These are phyloP conservation scores for Sus cebifrons DNA, from an alignment of 2,797 vertebrate genomes.

Conservation along the genomic window DNA sequence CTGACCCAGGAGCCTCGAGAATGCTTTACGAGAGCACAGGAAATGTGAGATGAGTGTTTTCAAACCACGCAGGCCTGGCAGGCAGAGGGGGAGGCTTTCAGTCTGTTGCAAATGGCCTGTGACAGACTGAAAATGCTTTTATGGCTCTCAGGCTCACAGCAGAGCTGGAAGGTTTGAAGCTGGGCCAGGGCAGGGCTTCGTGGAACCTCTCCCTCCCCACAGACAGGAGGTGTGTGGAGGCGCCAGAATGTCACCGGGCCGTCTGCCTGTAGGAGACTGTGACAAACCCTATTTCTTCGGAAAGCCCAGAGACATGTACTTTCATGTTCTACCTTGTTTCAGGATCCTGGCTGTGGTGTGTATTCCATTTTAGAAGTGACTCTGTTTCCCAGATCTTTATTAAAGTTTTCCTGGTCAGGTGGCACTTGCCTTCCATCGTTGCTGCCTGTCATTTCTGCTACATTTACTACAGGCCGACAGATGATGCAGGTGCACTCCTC, in stretches of 20 bases:
- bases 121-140: not conserved
- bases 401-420: not conserved
- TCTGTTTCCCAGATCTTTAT: not conserved
- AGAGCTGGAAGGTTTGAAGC: not conserved
- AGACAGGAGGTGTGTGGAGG: not conserved
- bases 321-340: not conserved
- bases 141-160: not conserved
- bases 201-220: not conserved
- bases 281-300: not conserved
- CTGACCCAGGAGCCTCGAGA: not conserved
- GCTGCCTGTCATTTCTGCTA: not conserved
- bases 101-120: not conserved
- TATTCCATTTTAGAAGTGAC: not conserved
- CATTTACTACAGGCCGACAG: not conserved
- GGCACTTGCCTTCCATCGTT: not conserved
- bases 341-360: not conserved
- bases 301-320: not conserved
- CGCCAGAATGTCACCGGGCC: accelerated
- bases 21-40: not conserved
- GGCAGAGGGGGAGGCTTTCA: not conserved
- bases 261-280: not conserved
- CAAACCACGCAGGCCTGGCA: not conserved
- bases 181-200: not conserved
- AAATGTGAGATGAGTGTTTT: not conserved
- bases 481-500: too few species aligned